A percentile compares a stretch with the other conserved stretches of the same genome.
Conservation (phyloP, 2,888 invertebrate species). For the Pharmacophagus antenor region DNA sequence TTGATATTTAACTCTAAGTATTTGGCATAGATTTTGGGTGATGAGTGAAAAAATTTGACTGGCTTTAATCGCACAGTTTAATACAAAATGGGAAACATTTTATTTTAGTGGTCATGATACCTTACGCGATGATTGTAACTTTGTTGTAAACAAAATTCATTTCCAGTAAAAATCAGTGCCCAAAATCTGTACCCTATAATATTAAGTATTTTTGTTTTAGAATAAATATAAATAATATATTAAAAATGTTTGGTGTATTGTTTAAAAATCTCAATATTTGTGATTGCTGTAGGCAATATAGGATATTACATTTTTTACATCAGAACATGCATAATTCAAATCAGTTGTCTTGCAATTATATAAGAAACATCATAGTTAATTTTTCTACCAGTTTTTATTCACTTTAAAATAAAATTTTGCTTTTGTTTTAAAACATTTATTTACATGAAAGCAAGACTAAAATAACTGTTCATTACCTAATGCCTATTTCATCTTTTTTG, state of each 20-base stretch:
- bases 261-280: constrained; percentile 2
- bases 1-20: background rate
- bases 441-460: background rate
- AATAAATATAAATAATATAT: background rate
- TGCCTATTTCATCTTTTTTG: background rate
- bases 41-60: background rate
- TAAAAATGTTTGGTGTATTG: background rate
- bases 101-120: too few relatives aligned
- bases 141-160: background rate
- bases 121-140: too few relatives aligned
- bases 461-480: background rate
- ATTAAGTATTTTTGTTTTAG: background rate
- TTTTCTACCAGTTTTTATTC: background rate
- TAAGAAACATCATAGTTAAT: background rate
- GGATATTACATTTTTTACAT: constrained; percentile 4
- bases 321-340: constrained; percentile 20
- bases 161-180: background rate
- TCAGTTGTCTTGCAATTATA: constrained; percentile 6
- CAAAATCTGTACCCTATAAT: background rate
- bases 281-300: constrained; percentile 15
- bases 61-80: background rate
- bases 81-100: too few relatives aligned
- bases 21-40: background rate
- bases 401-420: background rate
- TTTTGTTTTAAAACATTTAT: background rate